Percentiles rank a stretch among this genome's conserved stretches.
Evolutionary conservation across 2,888 invertebrate genomes (phyloP).

Genomic region (Ommatoiulus sabulosus): DNA sequence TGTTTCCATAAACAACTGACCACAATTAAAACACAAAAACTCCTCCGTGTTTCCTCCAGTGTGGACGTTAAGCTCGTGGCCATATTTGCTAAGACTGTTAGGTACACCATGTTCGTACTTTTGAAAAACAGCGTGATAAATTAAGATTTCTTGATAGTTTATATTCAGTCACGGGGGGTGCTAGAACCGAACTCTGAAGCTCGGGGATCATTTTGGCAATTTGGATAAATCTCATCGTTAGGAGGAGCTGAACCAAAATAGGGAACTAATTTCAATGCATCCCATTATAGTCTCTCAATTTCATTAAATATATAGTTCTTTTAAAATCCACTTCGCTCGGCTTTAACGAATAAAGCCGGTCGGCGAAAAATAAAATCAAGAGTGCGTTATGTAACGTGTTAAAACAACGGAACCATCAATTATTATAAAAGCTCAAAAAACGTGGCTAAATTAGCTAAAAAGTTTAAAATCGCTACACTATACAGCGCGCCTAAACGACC

Average conservation of each 20-base stretch:
- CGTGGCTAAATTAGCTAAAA: constrained; percentile 15
- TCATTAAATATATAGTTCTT: not conserved
- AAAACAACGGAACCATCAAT: not conserved
- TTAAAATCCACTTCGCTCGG: not conserved
- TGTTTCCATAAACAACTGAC: too few relatives aligned
- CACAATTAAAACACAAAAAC: too few relatives aligned
- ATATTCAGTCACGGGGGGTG: too few relatives aligned
- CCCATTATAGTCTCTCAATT: not conserved
- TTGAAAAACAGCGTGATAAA: too few relatives aligned
- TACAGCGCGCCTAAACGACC: constrained; percentile 23
- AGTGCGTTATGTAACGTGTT: not conserved
- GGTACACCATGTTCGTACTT: too few relatives aligned
- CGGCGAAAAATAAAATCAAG: not conserved
- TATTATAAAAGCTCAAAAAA: constrained; percentile 42
- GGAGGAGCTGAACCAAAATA: not conserved
- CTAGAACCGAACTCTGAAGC: too few relatives aligned
- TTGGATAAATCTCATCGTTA: not conserved
- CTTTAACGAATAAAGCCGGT: not conserved
- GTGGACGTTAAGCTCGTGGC: too few relatives aligned
- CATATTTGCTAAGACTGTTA: too few relatives aligned
- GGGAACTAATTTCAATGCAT: not conserved
- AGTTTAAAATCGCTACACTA: constrained; percentile 35
- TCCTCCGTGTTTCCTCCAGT: too few relatives aligned
- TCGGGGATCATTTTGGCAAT: not conserved
- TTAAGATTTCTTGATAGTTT: too few relatives aligned